A percentile compares a stretch with the other conserved stretches of the same genome.
Conservation (phyloP, 2,888 invertebrate genomes). For the Ligdia adustata region DNA sequence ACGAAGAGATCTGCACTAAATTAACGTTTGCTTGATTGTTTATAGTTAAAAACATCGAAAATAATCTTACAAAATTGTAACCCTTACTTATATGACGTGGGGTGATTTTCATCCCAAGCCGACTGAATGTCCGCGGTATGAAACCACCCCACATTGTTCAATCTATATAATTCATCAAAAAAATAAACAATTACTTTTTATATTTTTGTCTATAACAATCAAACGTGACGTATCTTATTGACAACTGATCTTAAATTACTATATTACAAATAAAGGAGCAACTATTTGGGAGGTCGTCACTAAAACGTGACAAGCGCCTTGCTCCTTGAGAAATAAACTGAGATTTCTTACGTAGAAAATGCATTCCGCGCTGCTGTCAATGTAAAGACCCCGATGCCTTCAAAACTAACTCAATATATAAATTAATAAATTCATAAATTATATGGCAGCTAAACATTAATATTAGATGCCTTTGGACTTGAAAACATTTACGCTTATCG, state of each 20-base stretch:
- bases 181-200: too few species aligned
- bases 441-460: constrained; percentile 5
- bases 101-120: background rate
- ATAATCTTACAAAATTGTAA: background rate
- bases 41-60: background rate
- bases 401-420: background rate
- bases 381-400: background rate
- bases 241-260: constrained; percentile 21
- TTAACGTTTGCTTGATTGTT: constrained; percentile 9
- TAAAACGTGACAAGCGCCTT: constrained; percentile 28
- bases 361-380: constrained; percentile 20
- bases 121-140: too few species aligned
- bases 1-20: constrained; percentile 35
- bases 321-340: constrained; percentile 29
- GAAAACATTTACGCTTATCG: background rate
- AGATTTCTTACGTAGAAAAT: constrained; percentile 40
- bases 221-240: constrained; percentile 6
- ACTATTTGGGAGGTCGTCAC: constrained; percentile 12
- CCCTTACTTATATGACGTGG: too few species aligned
- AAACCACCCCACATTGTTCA: too few species aligned
- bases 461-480: background rate
- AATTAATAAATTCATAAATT: constrained; percentile 5
- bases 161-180: too few species aligned
- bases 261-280: constrained; percentile 14
- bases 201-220: constrained; percentile 28